A percentile compares a stretch with the other conserved stretches of the same genome.
phyloP scores from a whole-genome alignment of 2,113 vertebrate genomes.

The Equus przewalskii region DNA sequence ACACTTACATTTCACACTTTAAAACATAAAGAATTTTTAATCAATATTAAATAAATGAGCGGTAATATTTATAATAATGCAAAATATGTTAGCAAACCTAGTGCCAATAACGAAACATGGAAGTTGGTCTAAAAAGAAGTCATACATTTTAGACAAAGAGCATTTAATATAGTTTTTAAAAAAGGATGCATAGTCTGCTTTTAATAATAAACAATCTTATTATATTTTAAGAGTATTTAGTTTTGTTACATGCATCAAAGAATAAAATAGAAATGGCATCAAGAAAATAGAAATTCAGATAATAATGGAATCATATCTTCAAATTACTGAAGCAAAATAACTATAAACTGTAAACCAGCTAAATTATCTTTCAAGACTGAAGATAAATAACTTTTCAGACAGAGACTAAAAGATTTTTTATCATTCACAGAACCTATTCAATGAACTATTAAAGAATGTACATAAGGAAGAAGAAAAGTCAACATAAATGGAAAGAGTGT shows the following conservation, averaged over 20 bases:
- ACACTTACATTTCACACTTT: neutral
- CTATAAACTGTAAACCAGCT: neutral
- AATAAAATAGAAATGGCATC: conserved; percentile 7
- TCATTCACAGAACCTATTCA: neutral
- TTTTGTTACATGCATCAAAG: neutral
- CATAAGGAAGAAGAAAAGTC: neutral
- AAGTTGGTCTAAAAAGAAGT: neutral
- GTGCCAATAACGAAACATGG: neutral
- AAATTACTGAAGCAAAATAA: neutral
- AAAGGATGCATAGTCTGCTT: neutral
- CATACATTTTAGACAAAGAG: neutral
- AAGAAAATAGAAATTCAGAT: conserved; percentile 15
- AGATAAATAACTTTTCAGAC: neutral
- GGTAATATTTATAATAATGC: neutral
- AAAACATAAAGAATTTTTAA: neutral
- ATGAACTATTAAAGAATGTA: neutral
- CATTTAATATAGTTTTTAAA: neutral
- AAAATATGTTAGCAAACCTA: neutral
- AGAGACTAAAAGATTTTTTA: neutral
- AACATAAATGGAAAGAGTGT: neutral
- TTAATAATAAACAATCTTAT: neutral
- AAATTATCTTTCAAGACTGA: conserved; percentile 37
- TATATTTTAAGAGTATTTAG: neutral
- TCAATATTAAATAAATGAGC: neutral
- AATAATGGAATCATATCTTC: neutral